Conservation (phyloP, 2,797 vertebrate species). For the Cottoperca gobio region DNA sequence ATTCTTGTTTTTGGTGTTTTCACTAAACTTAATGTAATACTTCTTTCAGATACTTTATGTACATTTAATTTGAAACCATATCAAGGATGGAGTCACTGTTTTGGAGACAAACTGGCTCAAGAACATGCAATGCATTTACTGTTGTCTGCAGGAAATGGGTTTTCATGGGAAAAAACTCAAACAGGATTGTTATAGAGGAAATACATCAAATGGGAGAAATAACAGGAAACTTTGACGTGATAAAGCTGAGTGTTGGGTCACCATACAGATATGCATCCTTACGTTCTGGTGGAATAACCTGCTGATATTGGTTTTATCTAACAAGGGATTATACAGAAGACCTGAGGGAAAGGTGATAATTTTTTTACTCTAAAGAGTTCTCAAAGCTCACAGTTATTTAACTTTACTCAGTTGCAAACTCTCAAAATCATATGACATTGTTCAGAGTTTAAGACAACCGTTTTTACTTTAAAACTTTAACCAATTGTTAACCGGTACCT, state of each 20-base stretch:
- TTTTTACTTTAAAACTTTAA: not conserved
- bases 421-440: not conserved
- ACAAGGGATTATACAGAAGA: not conserved
- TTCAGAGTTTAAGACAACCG: not conserved
- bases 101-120: conserved; percentile 25
- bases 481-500: not conserved
- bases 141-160: conserved; percentile 62
- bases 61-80: not conserved
- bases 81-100: not conserved
- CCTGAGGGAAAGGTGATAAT: not conserved
- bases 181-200: conserved; percentile 65
- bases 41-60: not conserved
- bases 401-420: not conserved
- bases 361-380: conserved; percentile 10
- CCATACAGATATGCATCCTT: conserved; percentile 19
- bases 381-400: not conserved
- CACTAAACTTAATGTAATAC: not conserved
- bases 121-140: conserved; percentile 17
- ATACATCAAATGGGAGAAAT: conserved; percentile 53
- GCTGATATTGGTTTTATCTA: conserved; percentile 27
- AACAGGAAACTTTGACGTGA: conserved; percentile 71
- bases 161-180: conserved; percentile 55
- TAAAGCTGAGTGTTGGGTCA: conserved; percentile 57
- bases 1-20: not conserved
- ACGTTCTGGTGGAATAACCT: conserved; percentile 12